A percentile compares a stretch with the other conserved stretches of the same genome.
These are phyloP conservation scores for Cisticola juncidis DNA, from an alignment of 2,113 vertebrate species.

Conservation along the genomic window DNA sequence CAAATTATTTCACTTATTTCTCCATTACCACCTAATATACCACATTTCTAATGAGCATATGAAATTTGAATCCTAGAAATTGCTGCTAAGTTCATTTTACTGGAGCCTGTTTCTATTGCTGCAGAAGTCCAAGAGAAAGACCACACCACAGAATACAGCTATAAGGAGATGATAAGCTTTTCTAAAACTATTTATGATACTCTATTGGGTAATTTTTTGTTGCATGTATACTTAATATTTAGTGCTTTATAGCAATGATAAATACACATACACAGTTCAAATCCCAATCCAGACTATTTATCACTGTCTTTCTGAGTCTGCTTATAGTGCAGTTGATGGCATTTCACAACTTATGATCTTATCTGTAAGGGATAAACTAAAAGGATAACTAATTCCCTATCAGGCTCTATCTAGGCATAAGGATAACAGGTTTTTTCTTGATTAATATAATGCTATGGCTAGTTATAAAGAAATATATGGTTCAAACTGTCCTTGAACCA, in stretches of 20 bases:
- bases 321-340: background rate
- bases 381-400: background rate
- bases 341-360: background rate
- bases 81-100: background rate
- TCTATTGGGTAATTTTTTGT: background rate
- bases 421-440: background rate
- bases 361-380: background rate
- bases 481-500: background rate
- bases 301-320: background rate
- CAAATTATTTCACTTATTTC: background rate
- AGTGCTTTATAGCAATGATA: background rate
- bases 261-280: background rate
- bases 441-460: background rate
- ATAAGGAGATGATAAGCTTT: background rate
- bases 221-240: background rate
- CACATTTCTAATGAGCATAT: background rate
- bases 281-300: background rate
- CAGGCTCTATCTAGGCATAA: background rate
- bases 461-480: background rate
- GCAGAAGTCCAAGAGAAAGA: background rate
- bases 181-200: background rate
- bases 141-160: background rate
- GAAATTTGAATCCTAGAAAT: background rate
- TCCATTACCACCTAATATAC: background rate
- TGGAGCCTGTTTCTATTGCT: background rate